These are phyloP conservation scores for Archips xylosteana DNA, from an alignment of 2,888 invertebrate species.

Conservation along the genomic window DNA sequence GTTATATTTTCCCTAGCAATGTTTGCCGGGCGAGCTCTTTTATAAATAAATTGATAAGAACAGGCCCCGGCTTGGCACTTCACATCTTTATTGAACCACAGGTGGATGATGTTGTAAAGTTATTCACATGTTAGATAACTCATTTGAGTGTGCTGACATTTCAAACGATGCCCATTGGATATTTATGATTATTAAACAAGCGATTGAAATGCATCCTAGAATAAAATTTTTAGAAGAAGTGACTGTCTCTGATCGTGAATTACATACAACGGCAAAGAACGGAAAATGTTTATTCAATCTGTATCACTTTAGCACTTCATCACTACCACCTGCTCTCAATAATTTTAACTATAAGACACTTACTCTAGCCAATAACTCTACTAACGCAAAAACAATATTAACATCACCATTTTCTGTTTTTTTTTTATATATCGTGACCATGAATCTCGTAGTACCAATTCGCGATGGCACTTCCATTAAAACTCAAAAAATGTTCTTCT, in stretches of 20 bases:
- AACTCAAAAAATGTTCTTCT: not conserved
- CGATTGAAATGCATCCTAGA: not conserved
- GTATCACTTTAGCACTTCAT: no score
- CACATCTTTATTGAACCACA: constrained; percentile 23
- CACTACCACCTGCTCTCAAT: no score
- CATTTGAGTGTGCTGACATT: not conserved
- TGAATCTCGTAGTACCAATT: not conserved
- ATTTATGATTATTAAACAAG: not conserved
- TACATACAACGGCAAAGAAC: no score
- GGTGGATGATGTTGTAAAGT: constrained; percentile 17
- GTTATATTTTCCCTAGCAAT: constrained; percentile 12
- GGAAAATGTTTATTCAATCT: no score
- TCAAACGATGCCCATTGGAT: not conserved
- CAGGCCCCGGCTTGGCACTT: constrained; percentile 16
- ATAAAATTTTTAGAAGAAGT: not conserved
- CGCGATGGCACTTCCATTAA: constrained; percentile 6
- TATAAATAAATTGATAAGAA: constrained; percentile 25
- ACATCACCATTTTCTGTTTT: not conserved
- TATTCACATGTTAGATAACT: constrained; percentile 16
- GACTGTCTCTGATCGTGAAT: no score
- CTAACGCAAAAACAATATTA: no score
- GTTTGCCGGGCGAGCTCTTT: constrained; percentile 13
- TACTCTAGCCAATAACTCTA: no score
- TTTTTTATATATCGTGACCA: not conserved
- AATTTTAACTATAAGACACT: no score